Conservation (phyloP, 1,140 invertebrate species). For the Notospermus geniculatus region DNA sequence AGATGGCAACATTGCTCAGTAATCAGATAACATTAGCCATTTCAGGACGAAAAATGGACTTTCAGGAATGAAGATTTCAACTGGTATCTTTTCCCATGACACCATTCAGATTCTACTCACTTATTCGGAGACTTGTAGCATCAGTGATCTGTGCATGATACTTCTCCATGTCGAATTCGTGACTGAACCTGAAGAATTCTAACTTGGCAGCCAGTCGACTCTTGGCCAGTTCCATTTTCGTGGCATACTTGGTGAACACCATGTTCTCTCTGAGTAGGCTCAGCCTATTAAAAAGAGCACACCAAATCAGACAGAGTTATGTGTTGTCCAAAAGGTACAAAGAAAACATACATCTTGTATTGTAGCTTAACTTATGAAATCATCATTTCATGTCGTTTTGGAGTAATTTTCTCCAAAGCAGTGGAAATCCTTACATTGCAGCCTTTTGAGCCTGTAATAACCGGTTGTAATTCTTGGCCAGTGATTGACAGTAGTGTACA, state of each 20-base stretch:
- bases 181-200: slow-evolving; percentile 48
- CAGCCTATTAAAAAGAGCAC: slow-evolving; percentile 34
- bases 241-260: slow-evolving; percentile 34
- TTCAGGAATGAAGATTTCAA: too few species aligned
- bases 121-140: slow-evolving; percentile 6
- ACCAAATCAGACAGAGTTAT: neutral
- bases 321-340: neutral
- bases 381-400: too few species aligned
- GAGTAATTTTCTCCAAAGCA: too few species aligned
- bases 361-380: too few species aligned
- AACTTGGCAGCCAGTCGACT: slow-evolving; percentile 42
- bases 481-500: slow-evolving; percentile 50
- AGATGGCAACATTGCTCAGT: too few species aligned
- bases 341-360: neutral
- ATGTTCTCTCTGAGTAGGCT: slow-evolving; percentile 43
- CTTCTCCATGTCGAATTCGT: slow-evolving; percentile 42
- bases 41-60: too few species aligned
- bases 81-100: too few species aligned
- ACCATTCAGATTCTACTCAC: neutral
- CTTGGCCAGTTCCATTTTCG: slow-evolving; percentile 39
- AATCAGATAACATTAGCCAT: too few species aligned
- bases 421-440: slow-evolving; percentile 52
- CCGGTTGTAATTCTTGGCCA: slow-evolving; percentile 42
- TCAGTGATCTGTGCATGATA: slow-evolving; percentile 42
- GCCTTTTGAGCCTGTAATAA: slow-evolving; percentile 53